Conservation (phyloP, 1,140 invertebrate species). For the Ips typographus region DNA sequence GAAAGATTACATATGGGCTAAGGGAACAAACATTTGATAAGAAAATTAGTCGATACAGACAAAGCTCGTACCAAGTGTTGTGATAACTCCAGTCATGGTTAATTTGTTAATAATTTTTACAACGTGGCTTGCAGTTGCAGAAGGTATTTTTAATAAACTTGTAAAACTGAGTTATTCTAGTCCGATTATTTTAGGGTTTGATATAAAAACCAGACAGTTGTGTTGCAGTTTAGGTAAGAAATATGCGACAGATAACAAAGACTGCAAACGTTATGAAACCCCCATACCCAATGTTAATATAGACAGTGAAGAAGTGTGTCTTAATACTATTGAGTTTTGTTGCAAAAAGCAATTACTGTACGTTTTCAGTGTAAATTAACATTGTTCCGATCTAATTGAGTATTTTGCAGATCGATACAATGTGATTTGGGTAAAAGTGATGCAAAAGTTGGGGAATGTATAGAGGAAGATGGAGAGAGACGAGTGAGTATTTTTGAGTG, state of each 20-base stretch:
- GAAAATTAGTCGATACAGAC: too few species aligned
- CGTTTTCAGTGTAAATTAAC: neutral
- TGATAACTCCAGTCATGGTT: too few species aligned
- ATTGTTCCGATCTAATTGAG: neutral
- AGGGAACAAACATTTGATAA: too few species aligned
- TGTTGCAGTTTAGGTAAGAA: slow-evolving; percentile 48
- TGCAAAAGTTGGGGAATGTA: slow-evolving; percentile 32
- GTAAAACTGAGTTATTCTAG: too few species aligned
- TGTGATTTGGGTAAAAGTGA: slow-evolving; percentile 39
- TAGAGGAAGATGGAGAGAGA: slow-evolving; percentile 25
- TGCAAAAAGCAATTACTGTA: slow-evolving; percentile 46
- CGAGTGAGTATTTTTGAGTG: slow-evolving; percentile 20
- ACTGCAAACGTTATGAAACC: slow-evolving; percentile 42
- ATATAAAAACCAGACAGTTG: slow-evolving; percentile 40
- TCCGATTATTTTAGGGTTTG: slow-evolving; percentile 36
- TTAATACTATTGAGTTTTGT: slow-evolving; percentile 43
- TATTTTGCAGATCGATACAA: slow-evolving; percentile 33
- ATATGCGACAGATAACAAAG: slow-evolving; percentile 39
- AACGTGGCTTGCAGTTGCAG: too few species aligned
- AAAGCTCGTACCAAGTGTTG: too few species aligned
- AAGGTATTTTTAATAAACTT: too few species aligned
- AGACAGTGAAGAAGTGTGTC: slow-evolving; percentile 42
- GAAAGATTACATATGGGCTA: too few species aligned
- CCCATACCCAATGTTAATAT: slow-evolving; percentile 40
- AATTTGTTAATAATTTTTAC: too few species aligned